Base-by-base conservation (phyloP, 2,797 vertebrate genomes). In the Eremophila alpestris region DNA sequence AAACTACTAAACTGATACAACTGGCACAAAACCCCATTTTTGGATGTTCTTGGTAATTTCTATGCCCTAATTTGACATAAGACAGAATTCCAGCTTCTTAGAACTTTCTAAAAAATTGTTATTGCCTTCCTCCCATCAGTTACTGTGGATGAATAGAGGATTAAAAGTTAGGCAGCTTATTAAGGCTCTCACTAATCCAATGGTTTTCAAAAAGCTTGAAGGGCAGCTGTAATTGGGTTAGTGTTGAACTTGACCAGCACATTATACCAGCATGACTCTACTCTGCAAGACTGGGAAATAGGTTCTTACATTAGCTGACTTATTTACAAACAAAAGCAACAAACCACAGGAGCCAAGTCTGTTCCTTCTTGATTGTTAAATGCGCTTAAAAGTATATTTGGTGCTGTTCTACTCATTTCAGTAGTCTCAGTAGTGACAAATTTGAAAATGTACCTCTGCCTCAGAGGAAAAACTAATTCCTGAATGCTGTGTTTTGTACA, bases 191-290 rank as follows among this genome's bases (percentile, higher is more conserved):
- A 67, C 29, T 90, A 85, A 92, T 89, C 79, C 65, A 69, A 27
- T 8, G 29, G 55, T 85, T 95, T 92, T 93, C 69, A 65, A 58
- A 93, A 90, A 90, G 10, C 40, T 84, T 89, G 56, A 56, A 32
- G 30, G 69, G 60, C 84, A 86, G 32, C 21, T 94, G 32, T 93
- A 95, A 87, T 77, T 93, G 16, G 55, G 46, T 59, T 91, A 79
- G 20, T 77, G 73, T 54, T 96, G 82, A 89, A 94, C 79, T 87
- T 96, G 62, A 81, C 63, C 63, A 82, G 45, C 59, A 38, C 43
- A n/a, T 83, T 91, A 41, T 62, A 79, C 14, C 38, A 69, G 29
- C 49, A 29, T 3, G 9, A 7, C 26, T 73, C 30, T 55, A 23
- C 40, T 49, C 63, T 78, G 45, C 55, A 59, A 54, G 14, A 14